Evolutionary conservation across 2,113 vertebrate species (phyloP), one percentile per base, ranked within the genome.

Genomic region (Chionodraco myersi): DNA sequence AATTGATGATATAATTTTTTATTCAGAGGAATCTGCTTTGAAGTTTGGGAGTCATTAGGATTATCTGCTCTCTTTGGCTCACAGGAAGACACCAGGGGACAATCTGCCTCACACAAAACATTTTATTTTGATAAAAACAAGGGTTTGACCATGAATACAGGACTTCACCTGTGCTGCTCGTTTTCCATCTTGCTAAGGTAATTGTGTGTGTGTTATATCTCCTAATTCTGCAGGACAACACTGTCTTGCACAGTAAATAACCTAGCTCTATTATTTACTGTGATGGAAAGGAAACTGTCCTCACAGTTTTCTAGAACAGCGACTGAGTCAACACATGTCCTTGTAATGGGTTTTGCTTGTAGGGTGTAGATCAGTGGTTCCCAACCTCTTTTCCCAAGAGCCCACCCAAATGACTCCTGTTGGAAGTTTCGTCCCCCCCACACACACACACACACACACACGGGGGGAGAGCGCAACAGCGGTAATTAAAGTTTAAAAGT

Each of bases 1-100:
- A 77, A 93, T 91, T 89, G 89, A 94, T 90, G 78, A 92, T 83
- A 41, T 66, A 58, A 88, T 91, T 83, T 86, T 87, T 80, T 89
- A 84, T 92, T 90, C 47, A 89, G 89, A 77, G 79, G n/a, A 87
- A 21, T 65, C 53, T 16, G 14, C 89, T 91, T 86, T 90, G 86
- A 92, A 87, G 88, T 83, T 83, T 34, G 57, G 34, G 59, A 86
- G 72, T 76, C 78, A 81, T 91, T 82, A 77, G 65, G 54, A 75
- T 72, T 65, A 86, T 87, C 67, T n/a, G 61, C 49, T 69, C 61
- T 74, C 77, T 23, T 72, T 77, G 61, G 81, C 41, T 82, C 61
- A 49, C 21, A 54, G 70, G 48, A 78, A 78, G 64, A n/a, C 77
- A 79, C 60, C 0, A 0, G 75, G 72, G 59, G 63, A 75, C 62